These are phyloP conservation scores for Nasonia vitripennis DNA, from an alignment of 1,140 invertebrate species.

Conservation along the genomic window DNA sequence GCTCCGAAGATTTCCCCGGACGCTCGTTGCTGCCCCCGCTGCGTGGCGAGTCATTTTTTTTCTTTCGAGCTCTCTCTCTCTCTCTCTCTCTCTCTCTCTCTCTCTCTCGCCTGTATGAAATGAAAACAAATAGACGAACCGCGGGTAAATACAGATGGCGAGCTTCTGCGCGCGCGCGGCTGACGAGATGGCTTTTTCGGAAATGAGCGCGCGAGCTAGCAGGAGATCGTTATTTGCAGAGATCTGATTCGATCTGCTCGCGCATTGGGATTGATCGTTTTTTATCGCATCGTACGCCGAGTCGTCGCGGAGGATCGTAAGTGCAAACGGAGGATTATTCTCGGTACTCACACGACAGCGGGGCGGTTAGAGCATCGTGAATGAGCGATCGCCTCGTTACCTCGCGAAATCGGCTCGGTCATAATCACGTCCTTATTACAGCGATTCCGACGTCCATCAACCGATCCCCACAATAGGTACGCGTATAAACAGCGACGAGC, in stretches of 20 bases:
- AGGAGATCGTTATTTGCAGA: neutral
- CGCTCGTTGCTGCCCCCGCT: constrained; percentile 7
- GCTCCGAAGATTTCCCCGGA: constrained; percentile 26
- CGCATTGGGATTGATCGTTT: no score
- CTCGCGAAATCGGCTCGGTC: neutral
- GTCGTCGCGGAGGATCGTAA: no score
- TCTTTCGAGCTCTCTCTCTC: neutral
- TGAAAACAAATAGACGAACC: constrained; percentile 2
- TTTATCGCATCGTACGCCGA: no score
- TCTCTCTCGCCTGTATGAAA: constrained; percentile 2
- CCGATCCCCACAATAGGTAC: neutral
- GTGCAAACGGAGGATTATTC: no score
- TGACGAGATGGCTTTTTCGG: neutral
- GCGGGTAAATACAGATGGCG: constrained; percentile 7
- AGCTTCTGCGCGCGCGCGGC: neutral
- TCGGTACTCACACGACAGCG: no score
- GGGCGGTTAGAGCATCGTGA: no score
- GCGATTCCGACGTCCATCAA: no score
- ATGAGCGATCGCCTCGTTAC: no score
- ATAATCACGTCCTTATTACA: neutral
- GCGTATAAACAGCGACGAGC: no score
- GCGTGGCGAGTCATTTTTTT: neutral
- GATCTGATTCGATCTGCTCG: no score
- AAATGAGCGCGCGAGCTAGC: neutral
- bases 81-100: no score